Conservation (phyloP, 2,113 vertebrate genomes). For the Corydoras maculifer region DNA sequence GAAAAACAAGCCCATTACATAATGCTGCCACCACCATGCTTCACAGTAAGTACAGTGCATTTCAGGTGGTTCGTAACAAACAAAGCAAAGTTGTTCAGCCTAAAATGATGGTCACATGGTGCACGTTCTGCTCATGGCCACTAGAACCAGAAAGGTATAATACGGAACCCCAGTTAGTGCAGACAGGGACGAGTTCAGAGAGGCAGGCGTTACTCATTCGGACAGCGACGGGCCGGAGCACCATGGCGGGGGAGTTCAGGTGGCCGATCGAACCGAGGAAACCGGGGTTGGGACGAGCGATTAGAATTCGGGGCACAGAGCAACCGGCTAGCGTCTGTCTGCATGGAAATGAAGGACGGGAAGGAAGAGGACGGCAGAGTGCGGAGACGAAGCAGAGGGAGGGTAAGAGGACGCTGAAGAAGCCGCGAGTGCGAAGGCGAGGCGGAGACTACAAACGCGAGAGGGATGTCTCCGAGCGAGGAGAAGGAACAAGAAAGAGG, state of each 20-base stretch:
- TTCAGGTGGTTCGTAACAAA: too few relatives aligned
- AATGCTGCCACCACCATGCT: too few relatives aligned
- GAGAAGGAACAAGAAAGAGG: slow-evolving; percentile 13
- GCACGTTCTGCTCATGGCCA: too few relatives aligned
- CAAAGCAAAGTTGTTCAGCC: too few relatives aligned
- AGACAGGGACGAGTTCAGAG: not conserved
- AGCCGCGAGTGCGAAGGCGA: slow-evolving; percentile 3
- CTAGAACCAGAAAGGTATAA: too few relatives aligned
- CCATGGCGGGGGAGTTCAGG: slow-evolving; percentile 28
- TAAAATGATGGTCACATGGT: too few relatives aligned
- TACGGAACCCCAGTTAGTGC: too few relatives aligned
- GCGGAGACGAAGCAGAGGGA: slow-evolving; percentile 40
- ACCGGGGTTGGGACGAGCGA: slow-evolving; percentile 9
- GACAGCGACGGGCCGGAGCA: not conserved
- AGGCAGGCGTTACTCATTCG: not conserved
- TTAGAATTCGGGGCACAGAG: slow-evolving; percentile 40
- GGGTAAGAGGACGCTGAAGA: slow-evolving; percentile 23
- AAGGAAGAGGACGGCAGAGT: not conserved
- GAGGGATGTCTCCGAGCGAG: slow-evolving; percentile 9
- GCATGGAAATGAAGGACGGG: slow-evolving; percentile 38
- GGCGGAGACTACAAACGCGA: slow-evolving; percentile 24
- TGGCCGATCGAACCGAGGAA: slow-evolving; percentile 24
- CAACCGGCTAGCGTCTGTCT: slow-evolving; percentile 27
- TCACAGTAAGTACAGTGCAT: too few relatives aligned
- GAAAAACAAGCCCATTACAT: too few relatives aligned